phyloP scores from a whole-genome alignment of 2,888 invertebrate species.

The Masnerella sp. region DNA sequence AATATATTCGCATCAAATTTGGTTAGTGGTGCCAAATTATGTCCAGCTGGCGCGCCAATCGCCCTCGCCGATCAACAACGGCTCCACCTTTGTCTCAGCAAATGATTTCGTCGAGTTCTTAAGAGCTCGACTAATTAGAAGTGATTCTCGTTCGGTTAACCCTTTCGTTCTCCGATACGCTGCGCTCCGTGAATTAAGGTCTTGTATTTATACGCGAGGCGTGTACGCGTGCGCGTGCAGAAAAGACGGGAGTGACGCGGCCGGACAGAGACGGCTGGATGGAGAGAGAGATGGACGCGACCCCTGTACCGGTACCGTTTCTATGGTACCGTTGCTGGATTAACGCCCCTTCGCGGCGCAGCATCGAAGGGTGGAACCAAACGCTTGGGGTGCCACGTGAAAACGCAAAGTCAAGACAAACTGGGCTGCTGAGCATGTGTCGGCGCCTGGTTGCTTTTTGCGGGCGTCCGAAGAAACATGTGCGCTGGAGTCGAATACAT shows the following conservation, averaged over 20 bases:
- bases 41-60: constrained; percentile 12
- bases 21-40: constrained; percentile 22
- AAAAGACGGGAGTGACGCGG: constrained; percentile 38
- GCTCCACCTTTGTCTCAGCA: too few relatives aligned
- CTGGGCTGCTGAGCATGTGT: constrained; percentile 45
- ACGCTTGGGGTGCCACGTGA: constrained; percentile 54
- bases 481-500: too few relatives aligned
- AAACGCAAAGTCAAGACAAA: constrained; percentile 58
- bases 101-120: too few relatives aligned
- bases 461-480: constrained; percentile 23
- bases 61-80: constrained; percentile 2
- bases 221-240: constrained; percentile 40
- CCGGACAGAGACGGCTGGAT: constrained; percentile 40
- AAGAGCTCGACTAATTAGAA: too few relatives aligned
- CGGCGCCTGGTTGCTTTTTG: constrained; percentile 35
- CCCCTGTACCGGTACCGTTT: constrained; percentile 73
- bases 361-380: constrained; percentile 67
- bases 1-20: constrained; percentile 27
- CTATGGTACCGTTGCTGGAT: constrained; percentile 76
- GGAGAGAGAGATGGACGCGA: constrained; percentile 60
- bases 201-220: constrained; percentile 41
- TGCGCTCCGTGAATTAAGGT: constrained; percentile 40
- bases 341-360: constrained; percentile 69
- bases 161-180: constrained; percentile 30
- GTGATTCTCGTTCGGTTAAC: too few relatives aligned